phyloP scores from a whole-genome alignment of 2,797 vertebrate genomes.

The Petrocephalus sullivani region DNA sequence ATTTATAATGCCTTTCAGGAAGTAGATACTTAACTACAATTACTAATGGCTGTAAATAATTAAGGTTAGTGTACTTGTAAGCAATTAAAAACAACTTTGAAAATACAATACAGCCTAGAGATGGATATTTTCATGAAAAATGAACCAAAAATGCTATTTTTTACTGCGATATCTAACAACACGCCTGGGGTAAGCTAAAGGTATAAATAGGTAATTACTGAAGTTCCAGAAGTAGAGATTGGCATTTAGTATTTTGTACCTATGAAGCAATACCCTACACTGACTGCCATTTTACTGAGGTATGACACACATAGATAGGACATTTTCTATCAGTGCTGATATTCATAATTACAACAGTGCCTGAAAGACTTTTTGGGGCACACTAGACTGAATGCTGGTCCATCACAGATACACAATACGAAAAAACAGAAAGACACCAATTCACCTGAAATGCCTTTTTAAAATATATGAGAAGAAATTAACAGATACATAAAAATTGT shows the following conservation, averaged over 20 bases:
- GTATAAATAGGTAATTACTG: not conserved
- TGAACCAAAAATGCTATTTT: not conserved
- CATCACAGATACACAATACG: not conserved
- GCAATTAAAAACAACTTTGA: not conserved
- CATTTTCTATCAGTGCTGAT: not conserved
- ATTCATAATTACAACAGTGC: not conserved
- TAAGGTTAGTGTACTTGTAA: not conserved
- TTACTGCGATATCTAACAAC: not conserved
- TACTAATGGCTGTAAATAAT: not conserved
- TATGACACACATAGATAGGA: not conserved
- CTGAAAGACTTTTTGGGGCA: not conserved
- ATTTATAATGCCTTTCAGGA: not conserved
- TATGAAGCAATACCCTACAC: not conserved
- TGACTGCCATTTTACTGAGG: not conserved
- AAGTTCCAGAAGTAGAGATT: not conserved
- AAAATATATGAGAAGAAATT: not conserved
- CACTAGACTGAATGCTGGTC: not conserved
- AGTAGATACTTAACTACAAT: not conserved
- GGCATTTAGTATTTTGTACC: not conserved
- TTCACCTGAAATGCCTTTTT: not conserved
- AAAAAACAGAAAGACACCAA: not conserved
- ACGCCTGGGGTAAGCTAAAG: not conserved
- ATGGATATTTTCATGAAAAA: not conserved
- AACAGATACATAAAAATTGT: not conserved
- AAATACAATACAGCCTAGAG: not conserved